Evolutionary conservation across 2,113 vertebrate species (phyloP).

Genomic region (Indri indri): DNA sequence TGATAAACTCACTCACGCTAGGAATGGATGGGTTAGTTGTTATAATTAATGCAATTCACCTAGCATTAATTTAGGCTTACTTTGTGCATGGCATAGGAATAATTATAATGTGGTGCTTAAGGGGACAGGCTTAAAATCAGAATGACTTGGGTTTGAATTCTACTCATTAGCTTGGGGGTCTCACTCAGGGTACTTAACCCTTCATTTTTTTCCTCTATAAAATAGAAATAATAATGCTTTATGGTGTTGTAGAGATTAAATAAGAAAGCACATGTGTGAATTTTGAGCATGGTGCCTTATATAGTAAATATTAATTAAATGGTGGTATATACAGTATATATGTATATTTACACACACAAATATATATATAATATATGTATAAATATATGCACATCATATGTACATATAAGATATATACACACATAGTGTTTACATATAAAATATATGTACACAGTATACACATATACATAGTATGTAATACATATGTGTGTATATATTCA

Average conservation of each 20-base stretch:
- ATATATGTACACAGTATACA: not conserved
- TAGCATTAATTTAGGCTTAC: constrained; percentile 19
- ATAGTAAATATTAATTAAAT: not conserved
- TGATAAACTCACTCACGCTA: not conserved
- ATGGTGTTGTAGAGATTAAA: not conserved
- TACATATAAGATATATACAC: not conserved
- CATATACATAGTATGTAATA: not conserved
- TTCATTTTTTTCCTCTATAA: not conserved
- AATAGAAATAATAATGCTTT: not conserved
- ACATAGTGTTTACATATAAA: not conserved
- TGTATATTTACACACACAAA: not conserved
- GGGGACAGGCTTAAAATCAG: not conserved
- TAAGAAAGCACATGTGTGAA: not conserved
- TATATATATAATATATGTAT: not conserved
- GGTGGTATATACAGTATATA: not conserved
- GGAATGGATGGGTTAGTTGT: not conserved
- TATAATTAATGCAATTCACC: not conserved
- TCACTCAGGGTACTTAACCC: not conserved
- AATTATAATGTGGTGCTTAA: not conserved
- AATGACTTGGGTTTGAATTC: not conserved
- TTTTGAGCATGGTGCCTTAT: not conserved
- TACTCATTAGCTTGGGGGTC: not conserved
- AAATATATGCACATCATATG: not conserved
- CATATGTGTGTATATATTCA: not conserved
- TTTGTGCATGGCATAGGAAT: not conserved